phyloP scores from a whole-genome alignment of 1,140 invertebrate genomes.

The Polypedilum vanderplanki region DNA sequence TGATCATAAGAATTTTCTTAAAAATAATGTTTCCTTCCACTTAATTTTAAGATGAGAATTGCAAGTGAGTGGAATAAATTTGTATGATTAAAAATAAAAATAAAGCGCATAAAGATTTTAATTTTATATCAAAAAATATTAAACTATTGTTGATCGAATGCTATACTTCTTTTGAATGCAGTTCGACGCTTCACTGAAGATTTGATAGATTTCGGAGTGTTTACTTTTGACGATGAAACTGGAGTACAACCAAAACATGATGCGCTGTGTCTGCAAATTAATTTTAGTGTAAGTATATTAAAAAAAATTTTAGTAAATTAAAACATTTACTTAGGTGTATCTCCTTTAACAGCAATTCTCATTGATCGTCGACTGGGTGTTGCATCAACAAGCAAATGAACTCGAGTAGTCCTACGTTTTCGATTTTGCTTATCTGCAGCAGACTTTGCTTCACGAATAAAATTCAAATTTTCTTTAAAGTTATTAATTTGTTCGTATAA shows the following conservation, averaged over 20 bases:
- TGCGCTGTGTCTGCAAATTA: background rate
- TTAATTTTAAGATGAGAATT: background rate
- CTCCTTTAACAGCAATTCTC: background rate
- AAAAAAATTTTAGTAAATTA: background rate
- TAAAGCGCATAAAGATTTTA: background rate
- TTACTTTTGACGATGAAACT: background rate
- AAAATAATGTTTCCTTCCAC: background rate
- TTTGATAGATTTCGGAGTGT: background rate
- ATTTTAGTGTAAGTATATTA: background rate
- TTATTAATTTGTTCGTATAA: background rate
- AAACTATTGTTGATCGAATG: background rate
- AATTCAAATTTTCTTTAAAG: background rate
- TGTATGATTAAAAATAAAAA: background rate
- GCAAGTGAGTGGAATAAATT: background rate
- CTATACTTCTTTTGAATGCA: background rate
- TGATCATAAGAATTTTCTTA: background rate
- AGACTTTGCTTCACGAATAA: background rate
- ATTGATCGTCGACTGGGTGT: background rate
- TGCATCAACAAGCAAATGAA: background rate
- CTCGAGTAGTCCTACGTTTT: background rate
- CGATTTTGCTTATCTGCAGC: background rate
- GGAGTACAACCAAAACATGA: background rate
- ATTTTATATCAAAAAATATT: background rate
- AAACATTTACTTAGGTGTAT: background rate
- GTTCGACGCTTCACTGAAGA: background rate